These are phyloP conservation scores for Danio kyathit DNA, from an alignment of 2,797 vertebrate genomes.

Conservation along the genomic window DNA sequence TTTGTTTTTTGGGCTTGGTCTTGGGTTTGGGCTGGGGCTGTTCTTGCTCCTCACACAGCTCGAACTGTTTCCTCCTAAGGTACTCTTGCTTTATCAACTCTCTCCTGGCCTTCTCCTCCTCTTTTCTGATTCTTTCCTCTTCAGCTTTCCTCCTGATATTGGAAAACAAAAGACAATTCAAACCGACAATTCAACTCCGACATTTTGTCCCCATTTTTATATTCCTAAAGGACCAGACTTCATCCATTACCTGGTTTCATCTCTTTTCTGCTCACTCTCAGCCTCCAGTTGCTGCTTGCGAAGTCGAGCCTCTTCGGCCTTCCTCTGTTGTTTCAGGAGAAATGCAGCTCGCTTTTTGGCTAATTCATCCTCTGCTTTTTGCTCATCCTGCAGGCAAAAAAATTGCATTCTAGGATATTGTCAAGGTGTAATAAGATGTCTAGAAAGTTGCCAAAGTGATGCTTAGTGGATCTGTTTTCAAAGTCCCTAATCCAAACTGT, in stretches of 20 bases:
- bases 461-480: not conserved
- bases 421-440: too few species aligned
- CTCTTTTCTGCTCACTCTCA: slow-evolving; percentile 91
- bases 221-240: not conserved
- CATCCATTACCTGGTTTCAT: slow-evolving; percentile 88
- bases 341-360: slow-evolving; percentile 95
- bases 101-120: slow-evolving; percentile 93
- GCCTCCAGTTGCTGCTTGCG: slow-evolving; percentile 92
- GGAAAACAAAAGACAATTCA: not conserved
- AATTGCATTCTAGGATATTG: not conserved
- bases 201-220: not conserved
- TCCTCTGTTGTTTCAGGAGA: slow-evolving; percentile 95
- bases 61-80: slow-evolving; percentile 92
- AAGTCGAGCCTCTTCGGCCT: slow-evolving; percentile 91
- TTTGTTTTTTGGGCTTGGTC: slow-evolving; percentile 83
- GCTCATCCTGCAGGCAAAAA: slow-evolving; percentile 76
- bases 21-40: slow-evolving; percentile 84
- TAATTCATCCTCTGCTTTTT: slow-evolving; percentile 96
- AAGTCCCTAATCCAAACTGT: too few species aligned
- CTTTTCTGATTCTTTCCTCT: slow-evolving; percentile 93
- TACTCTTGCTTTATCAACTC: slow-evolving; percentile 98
- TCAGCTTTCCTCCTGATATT: slow-evolving; percentile 90
- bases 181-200: too few species aligned
- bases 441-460: not conserved
- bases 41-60: slow-evolving; percentile 93